Percentiles rank a stretch among this genome's conserved stretches.
Conservation (phyloP, 2,113 vertebrate genomes). For the Anhinga anhinga region DNA sequence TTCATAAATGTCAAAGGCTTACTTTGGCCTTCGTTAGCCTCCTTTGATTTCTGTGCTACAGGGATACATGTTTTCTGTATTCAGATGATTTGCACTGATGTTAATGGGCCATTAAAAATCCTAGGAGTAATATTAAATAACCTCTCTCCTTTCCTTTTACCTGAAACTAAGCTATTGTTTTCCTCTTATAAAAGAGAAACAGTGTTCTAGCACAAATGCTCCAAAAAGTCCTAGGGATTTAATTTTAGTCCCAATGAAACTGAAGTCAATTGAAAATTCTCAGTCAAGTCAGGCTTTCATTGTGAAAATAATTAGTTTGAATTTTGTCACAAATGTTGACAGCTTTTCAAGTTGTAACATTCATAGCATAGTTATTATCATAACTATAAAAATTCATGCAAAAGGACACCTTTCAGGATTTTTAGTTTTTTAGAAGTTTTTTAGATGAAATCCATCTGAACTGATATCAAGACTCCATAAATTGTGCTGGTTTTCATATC, state of each 20-base stretch:
- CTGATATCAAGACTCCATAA: neutral
- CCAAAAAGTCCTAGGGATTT: neutral
- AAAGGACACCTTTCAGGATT: neutral
- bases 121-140: neutral
- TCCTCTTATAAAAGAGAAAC: neutral
- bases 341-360: neutral
- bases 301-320: neutral
- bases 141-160: neutral
- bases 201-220: neutral
- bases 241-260: neutral
- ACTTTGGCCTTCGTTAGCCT: neutral
- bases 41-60: neutral
- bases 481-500: neutral
- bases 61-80: neutral
- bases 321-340: constrained; percentile 3
- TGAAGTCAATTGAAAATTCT: constrained; percentile 5
- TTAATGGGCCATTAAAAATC: neutral
- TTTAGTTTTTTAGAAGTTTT: neutral
- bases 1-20: neutral
- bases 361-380: neutral
- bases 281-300: neutral
- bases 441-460: neutral
- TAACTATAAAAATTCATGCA: neutral
- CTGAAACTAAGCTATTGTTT: neutral
- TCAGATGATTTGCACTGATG: neutral